Conservation (phyloP, 1,140 invertebrate species). For the Leguminivora glycinivorella region DNA sequence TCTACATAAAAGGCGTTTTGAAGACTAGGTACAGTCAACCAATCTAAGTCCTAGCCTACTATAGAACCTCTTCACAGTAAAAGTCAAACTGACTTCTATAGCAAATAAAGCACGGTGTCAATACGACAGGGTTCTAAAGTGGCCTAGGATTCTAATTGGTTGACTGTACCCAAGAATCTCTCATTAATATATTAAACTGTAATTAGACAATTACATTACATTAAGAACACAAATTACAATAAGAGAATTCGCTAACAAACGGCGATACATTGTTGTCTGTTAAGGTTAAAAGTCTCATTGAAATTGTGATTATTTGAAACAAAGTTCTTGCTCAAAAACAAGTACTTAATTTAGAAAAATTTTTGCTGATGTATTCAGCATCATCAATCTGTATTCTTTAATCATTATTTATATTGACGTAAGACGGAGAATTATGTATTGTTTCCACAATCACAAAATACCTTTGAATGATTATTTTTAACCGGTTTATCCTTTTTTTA, state of each 20-base stretch:
- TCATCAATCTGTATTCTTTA: not conserved
- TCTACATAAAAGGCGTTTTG: not conserved
- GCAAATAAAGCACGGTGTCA: too few species aligned
- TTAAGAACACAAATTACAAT: not conserved
- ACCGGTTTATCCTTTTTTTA: constrained; percentile 17
- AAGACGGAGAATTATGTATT: not conserved
- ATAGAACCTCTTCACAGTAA: too few species aligned
- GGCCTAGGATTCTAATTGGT: too few species aligned
- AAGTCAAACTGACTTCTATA: too few species aligned
- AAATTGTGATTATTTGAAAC: constrained; percentile 10
- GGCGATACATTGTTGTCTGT: constrained; percentile 1
- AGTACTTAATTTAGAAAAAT: constrained; percentile 2
- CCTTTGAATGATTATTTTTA: constrained; percentile 8
- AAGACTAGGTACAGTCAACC: not conserved
- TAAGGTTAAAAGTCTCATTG: constrained; percentile 22
- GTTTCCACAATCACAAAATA: not conserved
- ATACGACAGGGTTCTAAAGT: too few species aligned
- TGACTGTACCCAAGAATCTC: too few species aligned
- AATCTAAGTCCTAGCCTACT: too few species aligned
- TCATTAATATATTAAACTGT: not conserved
- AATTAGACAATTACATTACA: not conserved
- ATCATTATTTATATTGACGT: not conserved
- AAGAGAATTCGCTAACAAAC: not conserved
- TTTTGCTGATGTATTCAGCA: not conserved
- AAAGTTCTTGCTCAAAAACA: constrained; percentile 17